Conservation (phyloP, 2,888 invertebrate species). For the Eledone cirrhosa region DNA sequence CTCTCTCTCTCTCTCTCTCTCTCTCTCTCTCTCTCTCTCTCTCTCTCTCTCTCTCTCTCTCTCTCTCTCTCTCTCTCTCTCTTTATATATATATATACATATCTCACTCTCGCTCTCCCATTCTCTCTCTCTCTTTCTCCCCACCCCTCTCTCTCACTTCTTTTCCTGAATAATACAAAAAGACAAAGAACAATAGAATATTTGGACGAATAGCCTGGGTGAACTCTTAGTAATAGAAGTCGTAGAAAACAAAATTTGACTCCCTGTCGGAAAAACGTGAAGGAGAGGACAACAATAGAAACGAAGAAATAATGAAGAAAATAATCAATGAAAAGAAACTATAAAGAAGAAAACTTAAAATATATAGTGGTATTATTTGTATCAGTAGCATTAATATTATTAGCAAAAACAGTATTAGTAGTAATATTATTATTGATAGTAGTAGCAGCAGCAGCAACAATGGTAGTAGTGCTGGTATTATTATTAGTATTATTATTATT, state of each 20-base stretch:
- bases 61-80: background rate
- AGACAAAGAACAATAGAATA: background rate
- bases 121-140: background rate
- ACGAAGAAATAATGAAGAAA: no score
- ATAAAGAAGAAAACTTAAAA: no score
- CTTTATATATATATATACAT: no score
- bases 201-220: background rate
- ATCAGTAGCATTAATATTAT: no score
- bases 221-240: background rate
- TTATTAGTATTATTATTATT: no score
- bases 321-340: no score
- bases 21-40: background rate
- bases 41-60: background rate
- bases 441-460: no score
- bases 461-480: no score
- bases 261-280: background rate
- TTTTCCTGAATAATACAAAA: background rate
- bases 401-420: no score
- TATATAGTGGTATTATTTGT: no score
- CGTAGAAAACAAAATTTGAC: background rate
- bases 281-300: no score
- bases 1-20: background rate
- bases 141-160: background rate
- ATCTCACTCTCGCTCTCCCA: background rate
- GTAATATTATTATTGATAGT: no score